These are phyloP conservation scores for Origma solitaria DNA, from an alignment of 2,113 vertebrate genomes.

Conservation along the genomic window DNA sequence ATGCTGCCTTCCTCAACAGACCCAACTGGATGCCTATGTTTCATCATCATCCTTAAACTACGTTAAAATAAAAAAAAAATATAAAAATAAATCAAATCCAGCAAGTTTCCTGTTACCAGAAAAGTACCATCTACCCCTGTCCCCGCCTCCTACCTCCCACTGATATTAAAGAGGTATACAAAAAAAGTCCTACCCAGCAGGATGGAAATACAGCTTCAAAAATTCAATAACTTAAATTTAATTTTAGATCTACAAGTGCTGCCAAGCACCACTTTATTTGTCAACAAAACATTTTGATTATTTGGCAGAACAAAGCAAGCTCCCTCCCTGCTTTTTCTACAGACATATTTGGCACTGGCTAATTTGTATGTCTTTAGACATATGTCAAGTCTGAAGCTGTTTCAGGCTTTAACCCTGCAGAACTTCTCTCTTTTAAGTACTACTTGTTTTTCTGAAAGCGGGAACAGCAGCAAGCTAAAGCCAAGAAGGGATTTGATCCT, in stretches of 20 bases:
- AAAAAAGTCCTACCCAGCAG: not conserved
- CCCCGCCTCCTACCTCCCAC: too few species aligned
- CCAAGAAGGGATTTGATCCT: not conserved
- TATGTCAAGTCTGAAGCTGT: conserved; percentile 27
- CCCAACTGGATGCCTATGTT: accelerated
- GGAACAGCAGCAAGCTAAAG: not conserved
- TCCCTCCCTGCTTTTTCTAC: conserved; percentile 20
- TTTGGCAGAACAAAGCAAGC: conserved; percentile 44
- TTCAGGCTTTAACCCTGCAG: not conserved
- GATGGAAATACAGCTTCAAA: not conserved
- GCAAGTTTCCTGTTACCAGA: not conserved
- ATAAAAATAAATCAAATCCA: not conserved
- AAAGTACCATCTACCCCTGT: not conserved
- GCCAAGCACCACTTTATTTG: conserved; percentile 53
- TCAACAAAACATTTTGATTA: conserved; percentile 54
- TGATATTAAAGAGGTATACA: not conserved
- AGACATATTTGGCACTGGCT: conserved; percentile 17
- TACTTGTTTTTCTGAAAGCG: not conserved
- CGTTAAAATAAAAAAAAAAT: not conserved
- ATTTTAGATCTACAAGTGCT: conserved; percentile 3
- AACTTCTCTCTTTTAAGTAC: conserved; percentile 21
- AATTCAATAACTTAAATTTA: not conserved
- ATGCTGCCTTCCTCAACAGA: not conserved
- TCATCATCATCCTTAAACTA: not conserved
- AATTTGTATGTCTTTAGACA: conserved; percentile 21